A percentile compares a stretch with the other conserved stretches of the same genome.
These are phyloP conservation scores for Tipula vernalis DNA, from an alignment of 2,888 invertebrate genomes.

Conservation along the genomic window DNA sequence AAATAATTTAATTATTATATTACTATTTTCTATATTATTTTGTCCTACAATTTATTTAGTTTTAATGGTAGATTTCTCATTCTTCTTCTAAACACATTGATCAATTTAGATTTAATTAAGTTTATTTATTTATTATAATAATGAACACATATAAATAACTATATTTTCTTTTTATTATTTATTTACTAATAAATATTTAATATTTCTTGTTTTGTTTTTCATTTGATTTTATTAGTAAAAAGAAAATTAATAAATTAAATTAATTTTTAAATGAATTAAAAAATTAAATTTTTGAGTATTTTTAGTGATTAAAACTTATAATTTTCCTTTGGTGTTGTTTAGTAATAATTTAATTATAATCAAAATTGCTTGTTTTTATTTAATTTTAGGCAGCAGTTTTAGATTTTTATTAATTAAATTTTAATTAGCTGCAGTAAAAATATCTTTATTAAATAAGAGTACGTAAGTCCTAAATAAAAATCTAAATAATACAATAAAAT, in stretches of 20 bases:
- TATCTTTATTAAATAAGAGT: neutral
- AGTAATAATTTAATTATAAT: neutral
- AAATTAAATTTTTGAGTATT: neutral
- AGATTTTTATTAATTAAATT: neutral
- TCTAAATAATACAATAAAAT: neutral
- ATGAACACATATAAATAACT: slow-evolving; percentile 4
- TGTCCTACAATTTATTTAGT: neutral
- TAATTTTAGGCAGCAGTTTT: neutral
- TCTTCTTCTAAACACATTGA: neutral
- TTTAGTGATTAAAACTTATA: neutral
- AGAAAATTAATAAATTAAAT: neutral
- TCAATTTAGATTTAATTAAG: neutral
- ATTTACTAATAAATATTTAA: neutral
- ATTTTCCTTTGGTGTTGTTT: neutral
- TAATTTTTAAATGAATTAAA: neutral
- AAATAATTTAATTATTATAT: neutral
- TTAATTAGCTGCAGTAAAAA: neutral
- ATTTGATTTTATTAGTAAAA: neutral
- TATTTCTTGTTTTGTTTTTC: neutral
- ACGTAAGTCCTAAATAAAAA: neutral
- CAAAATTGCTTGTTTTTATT: neutral
- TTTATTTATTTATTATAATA: neutral
- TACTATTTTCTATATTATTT: neutral
- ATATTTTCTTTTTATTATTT: neutral
- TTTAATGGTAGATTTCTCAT: neutral